Evolutionary conservation across 1,140 invertebrate species (phyloP).

Genomic region (Stegodyphus mimosarum): DNA sequence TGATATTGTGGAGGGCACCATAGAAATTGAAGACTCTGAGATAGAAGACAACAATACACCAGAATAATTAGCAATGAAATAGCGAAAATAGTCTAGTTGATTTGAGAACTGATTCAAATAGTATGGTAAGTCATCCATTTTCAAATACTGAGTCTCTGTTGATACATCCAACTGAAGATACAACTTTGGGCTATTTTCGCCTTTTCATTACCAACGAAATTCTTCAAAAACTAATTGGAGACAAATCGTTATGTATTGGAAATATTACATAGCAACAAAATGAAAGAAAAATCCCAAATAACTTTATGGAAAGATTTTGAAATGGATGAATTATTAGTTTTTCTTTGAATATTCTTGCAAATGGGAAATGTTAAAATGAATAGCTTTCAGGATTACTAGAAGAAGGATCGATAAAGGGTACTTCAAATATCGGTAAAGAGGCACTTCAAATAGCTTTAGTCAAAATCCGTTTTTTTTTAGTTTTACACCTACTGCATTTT

Average conservation of each 20-base stretch:
- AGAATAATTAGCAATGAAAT: too few species aligned
- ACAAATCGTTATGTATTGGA: constrained; percentile 31
- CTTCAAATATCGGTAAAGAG: constrained; percentile 17
- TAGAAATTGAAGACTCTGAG: too few species aligned
- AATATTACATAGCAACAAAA: constrained; percentile 19
- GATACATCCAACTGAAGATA: constrained; percentile 16
- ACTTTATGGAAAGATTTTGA: constrained; percentile 20
- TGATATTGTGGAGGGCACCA: too few species aligned
- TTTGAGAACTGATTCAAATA: constrained; percentile 13
- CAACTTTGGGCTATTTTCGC: too few species aligned
- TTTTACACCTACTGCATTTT: too few species aligned
- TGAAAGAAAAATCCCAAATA: constrained; percentile 28
- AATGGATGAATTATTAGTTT: constrained; percentile 22
- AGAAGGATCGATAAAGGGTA: constrained; percentile 16
- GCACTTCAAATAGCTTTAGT: constrained; percentile 27
- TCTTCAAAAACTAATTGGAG: constrained; percentile 19
- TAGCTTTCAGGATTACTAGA: constrained; percentile 33
- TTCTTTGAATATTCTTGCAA: constrained; percentile 33
- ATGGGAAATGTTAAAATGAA: constrained; percentile 31
- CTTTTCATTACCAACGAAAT: constrained; percentile 21
- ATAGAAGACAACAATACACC: too few species aligned
- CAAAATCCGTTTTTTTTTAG: constrained; percentile 6
- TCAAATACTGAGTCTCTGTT: constrained; percentile 13
- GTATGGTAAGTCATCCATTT: constrained; percentile 17
- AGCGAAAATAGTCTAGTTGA: background rate